Evolutionary conservation across 2,113 vertebrate genomes (phyloP).

Genomic region (Protobothrops mucrosquamatus): DNA sequence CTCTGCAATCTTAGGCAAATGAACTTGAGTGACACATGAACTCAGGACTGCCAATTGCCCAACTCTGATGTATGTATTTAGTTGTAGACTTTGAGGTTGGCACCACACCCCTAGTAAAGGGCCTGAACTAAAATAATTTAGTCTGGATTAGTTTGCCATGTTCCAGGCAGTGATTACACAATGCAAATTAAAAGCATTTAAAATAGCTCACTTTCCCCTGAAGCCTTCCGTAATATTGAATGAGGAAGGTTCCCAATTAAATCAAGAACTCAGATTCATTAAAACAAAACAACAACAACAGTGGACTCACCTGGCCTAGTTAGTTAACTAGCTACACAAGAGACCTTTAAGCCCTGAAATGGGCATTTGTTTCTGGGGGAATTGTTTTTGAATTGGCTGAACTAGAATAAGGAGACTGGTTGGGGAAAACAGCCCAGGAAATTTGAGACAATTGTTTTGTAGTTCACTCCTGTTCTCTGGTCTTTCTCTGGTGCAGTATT

Average conservation of each 20-base stretch:
- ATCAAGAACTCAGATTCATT: neutral
- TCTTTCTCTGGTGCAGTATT: neutral
- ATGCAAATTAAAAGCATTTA: constrained; percentile 31
- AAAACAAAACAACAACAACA: too few relatives aligned
- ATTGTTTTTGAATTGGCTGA: neutral
- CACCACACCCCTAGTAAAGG: constrained; percentile 37
- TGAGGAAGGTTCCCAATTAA: neutral
- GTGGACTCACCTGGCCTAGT: neutral
- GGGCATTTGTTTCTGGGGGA: neutral
- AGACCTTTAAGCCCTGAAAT: accelerated
- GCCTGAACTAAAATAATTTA: constrained; percentile 7
- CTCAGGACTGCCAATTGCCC: neutral
- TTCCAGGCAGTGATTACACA: neutral
- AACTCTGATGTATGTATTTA: constrained; percentile 41
- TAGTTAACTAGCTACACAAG: neutral
- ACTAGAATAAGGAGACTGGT: neutral
- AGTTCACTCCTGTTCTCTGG: neutral
- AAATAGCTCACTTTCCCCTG: constrained; percentile 15
- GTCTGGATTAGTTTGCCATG: accelerated
- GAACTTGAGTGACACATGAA: neutral
- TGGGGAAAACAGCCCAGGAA: neutral
- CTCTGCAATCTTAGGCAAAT: neutral
- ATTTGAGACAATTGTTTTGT: neutral
- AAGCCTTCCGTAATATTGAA: neutral
- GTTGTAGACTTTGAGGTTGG: constrained; percentile 34